Conservation (phyloP, 1,140 invertebrate genomes). For the Drosophila watanabei region DNA sequence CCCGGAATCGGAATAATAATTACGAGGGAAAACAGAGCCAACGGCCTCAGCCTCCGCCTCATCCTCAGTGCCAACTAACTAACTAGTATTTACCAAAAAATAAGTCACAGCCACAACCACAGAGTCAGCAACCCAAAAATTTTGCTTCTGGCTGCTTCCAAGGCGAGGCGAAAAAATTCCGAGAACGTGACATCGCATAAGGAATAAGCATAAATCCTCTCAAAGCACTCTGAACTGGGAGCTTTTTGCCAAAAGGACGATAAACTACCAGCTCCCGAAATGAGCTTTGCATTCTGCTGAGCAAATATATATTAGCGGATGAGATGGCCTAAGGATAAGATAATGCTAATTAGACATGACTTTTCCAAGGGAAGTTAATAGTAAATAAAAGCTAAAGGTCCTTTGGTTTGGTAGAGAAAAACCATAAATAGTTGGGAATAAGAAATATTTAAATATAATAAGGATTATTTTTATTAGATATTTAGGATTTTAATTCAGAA, state of each 20-base stretch:
- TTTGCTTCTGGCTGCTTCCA: not conserved
- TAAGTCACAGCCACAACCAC: constrained; percentile 40
- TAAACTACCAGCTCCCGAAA: constrained; percentile 34
- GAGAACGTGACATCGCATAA: constrained; percentile 47
- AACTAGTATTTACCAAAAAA: constrained; percentile 57
- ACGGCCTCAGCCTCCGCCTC: not conserved
- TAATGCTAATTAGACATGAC: constrained; percentile 72
- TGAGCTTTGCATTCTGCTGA: constrained; percentile 39
- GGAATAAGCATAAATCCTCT: constrained; percentile 42
- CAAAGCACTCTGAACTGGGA: constrained; percentile 16
- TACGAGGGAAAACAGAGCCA: constrained; percentile 27
- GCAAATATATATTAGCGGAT: constrained; percentile 38
- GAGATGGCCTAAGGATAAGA: constrained; percentile 63
- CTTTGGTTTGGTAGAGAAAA: not conserved
- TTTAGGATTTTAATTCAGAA: not conserved
- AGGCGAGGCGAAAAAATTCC: constrained; percentile 19
- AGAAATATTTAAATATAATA: not conserved
- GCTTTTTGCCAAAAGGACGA: constrained; percentile 27
- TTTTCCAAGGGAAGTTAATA: not conserved
- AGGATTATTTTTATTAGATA: not conserved
- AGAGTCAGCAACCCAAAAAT: constrained; percentile 8
- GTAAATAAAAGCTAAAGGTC: not conserved
- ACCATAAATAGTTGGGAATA: not conserved
- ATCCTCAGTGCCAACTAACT: constrained; percentile 39
- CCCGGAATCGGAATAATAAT: constrained; percentile 44